Evolutionary conservation across 2,797 vertebrate species (phyloP).

Genomic region (Thaleichthys pacificus): DNA sequence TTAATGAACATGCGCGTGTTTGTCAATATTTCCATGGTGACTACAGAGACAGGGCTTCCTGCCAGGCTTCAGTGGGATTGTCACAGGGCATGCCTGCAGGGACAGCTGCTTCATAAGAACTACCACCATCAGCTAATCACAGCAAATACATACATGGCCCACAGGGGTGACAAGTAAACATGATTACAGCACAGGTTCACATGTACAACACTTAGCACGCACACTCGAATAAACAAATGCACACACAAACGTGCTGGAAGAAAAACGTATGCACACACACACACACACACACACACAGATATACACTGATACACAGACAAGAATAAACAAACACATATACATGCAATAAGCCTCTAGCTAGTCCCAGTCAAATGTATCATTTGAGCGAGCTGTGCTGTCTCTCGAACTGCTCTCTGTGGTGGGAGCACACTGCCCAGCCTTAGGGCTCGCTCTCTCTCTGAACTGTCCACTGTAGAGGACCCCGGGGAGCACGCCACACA

Average conservation of each 20-base stretch:
- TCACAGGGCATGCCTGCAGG: slow-evolving; percentile 9
- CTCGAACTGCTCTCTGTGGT: slow-evolving; percentile 2
- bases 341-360: slow-evolving; percentile 2
- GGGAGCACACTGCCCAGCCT: background rate
- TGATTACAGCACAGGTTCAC: slow-evolving; percentile 24
- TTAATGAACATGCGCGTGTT: slow-evolving; percentile 22
- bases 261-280: slow-evolving; percentile 1
- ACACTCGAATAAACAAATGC: slow-evolving; percentile 16
- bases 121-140: slow-evolving; percentile 39
- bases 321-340: slow-evolving; percentile 8
- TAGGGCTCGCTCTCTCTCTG: slow-evolving; percentile 10
- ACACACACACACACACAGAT: slow-evolving; percentile 13
- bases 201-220: slow-evolving; percentile 3
- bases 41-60: slow-evolving; percentile 61
- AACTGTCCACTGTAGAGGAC: slow-evolving; percentile 14
- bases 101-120: slow-evolving; percentile 39
- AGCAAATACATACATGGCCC: slow-evolving; percentile 23
- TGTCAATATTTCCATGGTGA: background rate
- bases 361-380: slow-evolving; percentile 12
- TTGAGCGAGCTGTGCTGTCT: background rate
- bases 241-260: background rate
- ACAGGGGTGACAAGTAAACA: slow-evolving; percentile 27
- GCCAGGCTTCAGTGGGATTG: slow-evolving; percentile 67
- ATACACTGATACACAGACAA: slow-evolving; percentile 9
- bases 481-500: slow-evolving; percentile 9